Evolutionary conservation across 2,888 invertebrate species (phyloP), one percentile per base, ranked within the genome.

Genomic region (Dasypogon diadema): DNA sequence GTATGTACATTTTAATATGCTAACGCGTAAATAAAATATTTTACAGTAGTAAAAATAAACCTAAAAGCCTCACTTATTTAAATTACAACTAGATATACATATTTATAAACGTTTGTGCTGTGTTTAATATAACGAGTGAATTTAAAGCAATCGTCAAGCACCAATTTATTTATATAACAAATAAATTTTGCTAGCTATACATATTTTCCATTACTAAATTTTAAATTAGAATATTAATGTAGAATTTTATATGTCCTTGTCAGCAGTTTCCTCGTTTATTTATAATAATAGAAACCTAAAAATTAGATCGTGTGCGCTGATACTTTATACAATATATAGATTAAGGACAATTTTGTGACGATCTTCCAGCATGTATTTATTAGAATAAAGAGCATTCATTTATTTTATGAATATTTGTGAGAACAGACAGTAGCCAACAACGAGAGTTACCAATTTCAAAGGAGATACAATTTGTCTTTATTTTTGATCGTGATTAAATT

Each of bases 121-220:
- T 65, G 65, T 46, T 46, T 65, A 65, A 65, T 65, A 48, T 65
- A 65, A 65, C 65, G 46, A 65, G 65, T 65, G 65, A 65, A 21
- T 46, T 60, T 65, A 65, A 65, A 46, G 46, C 46, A 37, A 46
- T 46, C 4, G 4, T 65, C 24, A 65, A 65, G 65, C 65, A 65
- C 65, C 65, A 65, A 48, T 65, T 65, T 65, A 65, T 65, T 65
- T 65, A 65, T 65, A 46, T 46, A 46, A 65, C 24, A 46, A 48
- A 65, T 65, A 65, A 60, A 46, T 22, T 48, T 65, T 46, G 42
- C 42, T 42, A 42, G n/a, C 42, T 42, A 12, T 42, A 42, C 42
- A 42, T n/a, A 1, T 42, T 42, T 12, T 42, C n/a, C 2, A 12
- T 42, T 42, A 42, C n/a, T 12, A 3, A 30, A n/a, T n/a, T 30